Conservation (phyloP, 2,113 vertebrate species). For the Anarrhichthys ocellatus region DNA sequence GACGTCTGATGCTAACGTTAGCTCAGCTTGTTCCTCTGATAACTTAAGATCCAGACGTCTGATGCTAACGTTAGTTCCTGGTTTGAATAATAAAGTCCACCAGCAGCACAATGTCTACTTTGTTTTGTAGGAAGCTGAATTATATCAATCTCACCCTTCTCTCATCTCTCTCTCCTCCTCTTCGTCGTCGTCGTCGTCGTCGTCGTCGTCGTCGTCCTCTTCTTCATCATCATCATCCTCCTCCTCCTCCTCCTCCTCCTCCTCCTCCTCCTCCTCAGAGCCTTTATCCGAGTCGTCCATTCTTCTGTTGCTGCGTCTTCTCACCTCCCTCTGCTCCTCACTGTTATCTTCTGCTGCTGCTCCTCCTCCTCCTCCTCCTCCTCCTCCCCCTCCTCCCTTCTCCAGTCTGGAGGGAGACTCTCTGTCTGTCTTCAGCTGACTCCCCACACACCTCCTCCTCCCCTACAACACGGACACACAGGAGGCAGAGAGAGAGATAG, state of each 20-base stretch:
- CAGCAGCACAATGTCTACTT: not conserved
- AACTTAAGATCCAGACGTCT: no score
- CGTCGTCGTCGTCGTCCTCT: conserved; percentile 84
- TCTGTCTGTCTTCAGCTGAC: conserved; percentile 84
- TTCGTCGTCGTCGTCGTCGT: conserved; percentile 86
- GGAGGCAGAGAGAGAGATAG: no score
- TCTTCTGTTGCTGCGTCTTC: conserved; percentile 81
- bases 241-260: conserved; percentile 85
- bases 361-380: conserved; percentile 80
- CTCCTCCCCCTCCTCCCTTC: conserved; percentile 66
- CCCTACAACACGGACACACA: conserved; percentile 77
- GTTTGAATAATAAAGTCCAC: no score
- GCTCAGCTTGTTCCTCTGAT: no score
- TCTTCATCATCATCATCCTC: conserved; percentile 87
- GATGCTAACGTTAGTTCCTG: no score
- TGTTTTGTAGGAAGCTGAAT: not conserved
- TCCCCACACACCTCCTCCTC: conserved; percentile 84
- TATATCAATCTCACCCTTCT: conserved; percentile 48
- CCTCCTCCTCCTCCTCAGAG: conserved; percentile 88
- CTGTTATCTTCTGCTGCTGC: conserved; percentile 65
- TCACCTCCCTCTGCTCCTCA: conserved; percentile 80
- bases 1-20: no score
- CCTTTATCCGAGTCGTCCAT: conserved; percentile 93
- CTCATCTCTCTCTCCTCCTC: conserved; percentile 83
- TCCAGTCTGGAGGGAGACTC: conserved; percentile 77